Evolutionary conservation across 2,113 vertebrate species (phyloP).

Genomic region (Lophochroa leadbeateri): DNA sequence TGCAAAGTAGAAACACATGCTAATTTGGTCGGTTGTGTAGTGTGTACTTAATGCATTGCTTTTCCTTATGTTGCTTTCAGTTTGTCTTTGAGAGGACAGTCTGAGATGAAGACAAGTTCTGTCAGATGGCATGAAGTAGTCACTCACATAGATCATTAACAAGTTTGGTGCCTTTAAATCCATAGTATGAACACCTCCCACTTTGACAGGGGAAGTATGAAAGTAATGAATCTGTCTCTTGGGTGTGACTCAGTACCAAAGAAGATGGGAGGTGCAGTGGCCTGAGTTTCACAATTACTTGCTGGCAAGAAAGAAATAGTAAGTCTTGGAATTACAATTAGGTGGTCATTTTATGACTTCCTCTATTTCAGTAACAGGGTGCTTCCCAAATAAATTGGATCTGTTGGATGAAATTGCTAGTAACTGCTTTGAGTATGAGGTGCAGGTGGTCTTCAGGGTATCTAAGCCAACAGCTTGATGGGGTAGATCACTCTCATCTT

Average conservation of each 20-base stretch:
- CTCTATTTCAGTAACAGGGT: not conserved
- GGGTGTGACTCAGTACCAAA: not conserved
- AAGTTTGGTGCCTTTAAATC: not conserved
- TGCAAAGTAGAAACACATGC: not conserved
- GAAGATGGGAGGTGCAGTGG: not conserved
- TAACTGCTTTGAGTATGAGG: not conserved
- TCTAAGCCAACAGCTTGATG: not conserved
- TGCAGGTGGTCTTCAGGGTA: not conserved
- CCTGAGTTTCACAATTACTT: not conserved
- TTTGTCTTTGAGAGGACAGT: not conserved
- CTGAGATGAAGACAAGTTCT: not conserved
- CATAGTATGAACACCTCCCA: not conserved
- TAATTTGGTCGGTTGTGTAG: not conserved
- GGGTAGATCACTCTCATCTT: not conserved
- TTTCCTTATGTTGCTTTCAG: not conserved
- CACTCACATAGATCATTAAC: not conserved
- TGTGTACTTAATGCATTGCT: not conserved
- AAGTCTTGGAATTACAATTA: not conserved
- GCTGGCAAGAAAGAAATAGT: not conserved
- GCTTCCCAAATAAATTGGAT: not conserved
- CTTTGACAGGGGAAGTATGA: not conserved
- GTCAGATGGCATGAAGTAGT: not conserved
- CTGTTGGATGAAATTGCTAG: not conserved
- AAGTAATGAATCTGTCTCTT: not conserved
- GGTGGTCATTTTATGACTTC: not conserved